Percentiles rank a stretch among this genome's conserved stretches.
Evolutionary conservation across 2,888 invertebrate species (phyloP).

Genomic region (Spisula solida): DNA sequence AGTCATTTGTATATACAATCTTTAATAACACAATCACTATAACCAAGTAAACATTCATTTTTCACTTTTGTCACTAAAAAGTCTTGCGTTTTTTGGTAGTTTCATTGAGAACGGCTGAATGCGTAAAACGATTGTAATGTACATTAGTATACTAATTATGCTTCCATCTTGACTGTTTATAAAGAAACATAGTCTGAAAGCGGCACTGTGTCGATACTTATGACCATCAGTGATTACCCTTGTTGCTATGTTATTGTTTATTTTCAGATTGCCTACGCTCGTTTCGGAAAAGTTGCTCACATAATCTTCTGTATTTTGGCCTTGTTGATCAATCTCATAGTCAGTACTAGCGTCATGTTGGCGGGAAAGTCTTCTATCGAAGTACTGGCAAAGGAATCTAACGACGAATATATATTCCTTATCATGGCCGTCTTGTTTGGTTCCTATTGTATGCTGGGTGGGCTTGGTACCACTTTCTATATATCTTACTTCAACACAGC

Average conservation of each 20-base stretch:
- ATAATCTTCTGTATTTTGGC: conserved; percentile 80
- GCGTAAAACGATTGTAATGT: too few relatives aligned
- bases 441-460: conserved; percentile 82
- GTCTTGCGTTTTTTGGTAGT: too few relatives aligned
- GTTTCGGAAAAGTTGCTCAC: conserved; percentile 81
- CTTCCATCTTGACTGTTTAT: not conserved
- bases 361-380: conserved; percentile 77
- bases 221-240: not conserved
- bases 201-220: too few relatives aligned
- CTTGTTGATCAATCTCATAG: conserved; percentile 79
- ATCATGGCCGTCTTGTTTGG: conserved; percentile 78
- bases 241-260: not conserved
- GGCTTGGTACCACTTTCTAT: conserved; percentile 84
- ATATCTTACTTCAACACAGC: conserved; percentile 84
- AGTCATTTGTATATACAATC: too few relatives aligned
- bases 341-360: conserved; percentile 77
- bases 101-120: too few relatives aligned
- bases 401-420: conserved; percentile 79
- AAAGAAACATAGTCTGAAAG: too few relatives aligned
- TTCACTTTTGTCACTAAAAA: too few relatives aligned
- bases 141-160: too few relatives aligned
- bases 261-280: conserved; percentile 79
- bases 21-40: too few relatives aligned
- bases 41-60: too few relatives aligned
- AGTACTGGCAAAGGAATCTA: conserved; percentile 79